Percentiles rank a stretch among this genome's conserved stretches.
These are phyloP conservation scores for Leptinotarsa texana DNA, from an alignment of 1,140 invertebrate genomes.

Conservation along the genomic window DNA sequence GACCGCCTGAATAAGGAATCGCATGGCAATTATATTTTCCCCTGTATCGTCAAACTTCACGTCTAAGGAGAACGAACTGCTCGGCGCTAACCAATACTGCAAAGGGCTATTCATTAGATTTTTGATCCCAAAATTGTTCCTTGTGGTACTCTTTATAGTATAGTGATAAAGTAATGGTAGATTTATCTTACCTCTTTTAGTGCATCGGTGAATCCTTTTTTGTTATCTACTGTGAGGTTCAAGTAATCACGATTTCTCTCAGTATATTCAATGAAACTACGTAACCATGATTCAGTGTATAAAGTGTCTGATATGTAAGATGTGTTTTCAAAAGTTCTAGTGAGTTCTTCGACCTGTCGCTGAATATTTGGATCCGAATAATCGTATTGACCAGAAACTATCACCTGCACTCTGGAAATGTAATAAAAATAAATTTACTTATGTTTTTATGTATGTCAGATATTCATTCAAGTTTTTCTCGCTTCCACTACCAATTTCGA, in stretches of 20 bases:
- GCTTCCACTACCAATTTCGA: too few relatives aligned
- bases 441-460: too few relatives aligned
- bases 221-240: slow-evolving; percentile 73
- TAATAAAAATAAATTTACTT: background rate
- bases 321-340: slow-evolving; percentile 78
- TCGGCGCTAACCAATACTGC: slow-evolving; percentile 73
- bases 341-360: slow-evolving; percentile 76
- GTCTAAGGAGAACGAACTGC: slow-evolving; percentile 78
- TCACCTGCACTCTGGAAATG: slow-evolving; percentile 68
- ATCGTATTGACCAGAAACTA: slow-evolving; percentile 81
- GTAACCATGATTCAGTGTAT: slow-evolving; percentile 90
- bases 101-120: slow-evolving; percentile 43
- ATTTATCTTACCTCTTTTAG: slow-evolving; percentile 69
- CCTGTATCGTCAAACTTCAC: slow-evolving; percentile 80
- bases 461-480: too few relatives aligned
- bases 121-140: too few relatives aligned
- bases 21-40: slow-evolving; percentile 76
- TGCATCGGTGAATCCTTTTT: slow-evolving; percentile 73
- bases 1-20: slow-evolving; percentile 87
- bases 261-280: slow-evolving; percentile 80
- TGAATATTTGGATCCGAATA: slow-evolving; percentile 83
- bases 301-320: slow-evolving; percentile 76
- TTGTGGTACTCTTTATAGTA: too few relatives aligned
- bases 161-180: too few relatives aligned
- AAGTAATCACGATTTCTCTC: slow-evolving; percentile 74